phyloP scores from a whole-genome alignment of 2,797 vertebrate genomes.

The Cyprinodon diabolis region DNA sequence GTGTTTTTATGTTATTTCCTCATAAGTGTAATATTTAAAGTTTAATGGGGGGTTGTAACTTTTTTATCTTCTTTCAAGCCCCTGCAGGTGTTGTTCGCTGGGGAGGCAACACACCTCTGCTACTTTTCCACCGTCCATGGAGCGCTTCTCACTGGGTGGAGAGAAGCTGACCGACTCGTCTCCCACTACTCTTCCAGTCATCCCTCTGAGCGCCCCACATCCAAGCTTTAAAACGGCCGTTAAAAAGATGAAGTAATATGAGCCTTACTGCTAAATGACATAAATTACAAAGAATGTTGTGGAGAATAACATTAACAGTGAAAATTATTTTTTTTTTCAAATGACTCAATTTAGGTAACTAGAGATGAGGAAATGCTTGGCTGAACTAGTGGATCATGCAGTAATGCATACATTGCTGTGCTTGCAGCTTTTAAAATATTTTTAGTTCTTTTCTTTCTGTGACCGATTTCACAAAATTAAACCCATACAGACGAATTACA shows the following conservation, averaged over 20 bases:
- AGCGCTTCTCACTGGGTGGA: conserved; percentile 89
- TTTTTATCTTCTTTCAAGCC: conserved; percentile 71
- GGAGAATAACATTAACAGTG: conserved; percentile 7
- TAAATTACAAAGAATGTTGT: not conserved
- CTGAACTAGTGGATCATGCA: not conserved
- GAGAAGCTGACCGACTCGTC: conserved; percentile 90
- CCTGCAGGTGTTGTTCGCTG: conserved; percentile 93
- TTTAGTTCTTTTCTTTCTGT: not conserved
- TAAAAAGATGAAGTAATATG: not conserved
- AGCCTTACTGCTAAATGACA: not conserved
- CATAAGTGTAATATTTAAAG: not conserved
- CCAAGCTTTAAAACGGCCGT: conserved; percentile 68
- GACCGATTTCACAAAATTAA: not conserved
- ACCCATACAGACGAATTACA: not conserved
- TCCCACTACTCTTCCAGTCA: conserved; percentile 51
- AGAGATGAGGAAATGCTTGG: not conserved
- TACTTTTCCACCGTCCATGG: conserved; percentile 96
- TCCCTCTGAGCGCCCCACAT: conserved; percentile 32
- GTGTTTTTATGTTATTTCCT: not conserved
- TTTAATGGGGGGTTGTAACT: not conserved
- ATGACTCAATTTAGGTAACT: not conserved
- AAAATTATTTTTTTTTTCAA: not conserved
- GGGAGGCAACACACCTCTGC: conserved; percentile 90
- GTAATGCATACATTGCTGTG: not conserved
- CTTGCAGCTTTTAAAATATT: not conserved